Conservation (phyloP, 1,140 invertebrate genomes). For the Anagrus nilaparvatae region DNA sequence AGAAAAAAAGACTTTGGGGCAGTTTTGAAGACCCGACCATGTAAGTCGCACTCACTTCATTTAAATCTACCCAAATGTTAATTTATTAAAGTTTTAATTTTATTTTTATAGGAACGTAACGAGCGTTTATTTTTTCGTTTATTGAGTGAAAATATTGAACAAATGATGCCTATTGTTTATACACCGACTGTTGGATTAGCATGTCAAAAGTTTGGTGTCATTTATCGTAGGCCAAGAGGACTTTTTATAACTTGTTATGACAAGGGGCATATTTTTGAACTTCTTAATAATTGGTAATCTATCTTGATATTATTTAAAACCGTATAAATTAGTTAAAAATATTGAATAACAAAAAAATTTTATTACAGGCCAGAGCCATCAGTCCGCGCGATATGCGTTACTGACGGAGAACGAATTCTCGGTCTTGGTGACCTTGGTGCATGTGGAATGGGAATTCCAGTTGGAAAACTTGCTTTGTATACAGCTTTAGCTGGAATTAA, state of each 20-base stretch:
- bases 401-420: constrained; percentile 89
- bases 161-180: constrained; percentile 96
- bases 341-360: neutral
- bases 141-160: constrained; percentile 84
- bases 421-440: constrained; percentile 90
- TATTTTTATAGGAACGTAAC: constrained; percentile 80
- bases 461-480: constrained; percentile 88
- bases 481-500: constrained; percentile 89
- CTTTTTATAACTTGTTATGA: constrained; percentile 96
- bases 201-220: constrained; percentile 93
- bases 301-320: constrained; percentile 8
- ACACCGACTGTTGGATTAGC: constrained; percentile 95
- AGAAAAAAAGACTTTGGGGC: no score
- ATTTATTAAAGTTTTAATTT: neutral
- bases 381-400: constrained; percentile 88
- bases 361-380: constrained; percentile 76
- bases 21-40: no score
- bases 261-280: constrained; percentile 83
- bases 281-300: constrained; percentile 79
- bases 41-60: no score
- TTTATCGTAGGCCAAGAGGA: constrained; percentile 88
- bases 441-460: constrained; percentile 92
- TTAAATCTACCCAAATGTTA: no score
- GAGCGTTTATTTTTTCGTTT: constrained; percentile 92
- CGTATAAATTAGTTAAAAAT: neutral